Evolutionary conservation across 1,140 invertebrate species (phyloP).

Genomic region (Eueides isabella): DNA sequence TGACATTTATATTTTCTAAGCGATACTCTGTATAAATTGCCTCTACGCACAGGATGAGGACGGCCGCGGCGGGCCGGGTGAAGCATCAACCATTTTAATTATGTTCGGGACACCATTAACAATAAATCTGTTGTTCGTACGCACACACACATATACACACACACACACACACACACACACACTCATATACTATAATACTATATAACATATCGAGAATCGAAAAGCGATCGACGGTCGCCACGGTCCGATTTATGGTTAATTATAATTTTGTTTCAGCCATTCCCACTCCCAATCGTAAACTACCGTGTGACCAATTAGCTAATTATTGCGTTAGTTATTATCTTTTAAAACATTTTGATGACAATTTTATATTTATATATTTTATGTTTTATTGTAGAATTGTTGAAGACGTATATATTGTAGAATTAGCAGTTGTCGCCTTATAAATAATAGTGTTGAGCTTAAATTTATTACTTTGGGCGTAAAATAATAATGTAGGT

Average conservation of each 20-base stretch:
- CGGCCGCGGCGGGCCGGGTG: constrained; percentile 58
- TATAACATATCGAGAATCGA: constrained; percentile 53
- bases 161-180: constrained; percentile 49
- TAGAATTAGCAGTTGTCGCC: too few relatives aligned
- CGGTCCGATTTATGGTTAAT: constrained; percentile 67
- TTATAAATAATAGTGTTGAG: too few relatives aligned
- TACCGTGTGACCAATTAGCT: constrained; percentile 69
- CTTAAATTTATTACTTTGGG: too few relatives aligned
- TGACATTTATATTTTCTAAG: neutral
- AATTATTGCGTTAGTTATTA: constrained; percentile 58
- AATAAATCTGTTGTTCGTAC: constrained; percentile 77
- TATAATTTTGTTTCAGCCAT: constrained; percentile 63
- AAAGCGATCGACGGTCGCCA: constrained; percentile 55
- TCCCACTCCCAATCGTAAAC: constrained; percentile 55
- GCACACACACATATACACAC: constrained; percentile 43
- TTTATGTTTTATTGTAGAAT: too few relatives aligned
- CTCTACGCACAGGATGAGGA: constrained; percentile 52
- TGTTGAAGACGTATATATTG: too few relatives aligned
- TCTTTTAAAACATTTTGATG: constrained; percentile 17
- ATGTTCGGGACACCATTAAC: constrained; percentile 79
- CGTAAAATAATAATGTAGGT: too few relatives aligned
- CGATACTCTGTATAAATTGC: constrained; percentile 21
- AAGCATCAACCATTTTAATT: constrained; percentile 81
- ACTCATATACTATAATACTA: constrained; percentile 45
- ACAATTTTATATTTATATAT: constrained; percentile 14